Base-by-base conservation (phyloP, 2,888 invertebrate genomes). In the Rhagophthalmus giganteus region DNA sequence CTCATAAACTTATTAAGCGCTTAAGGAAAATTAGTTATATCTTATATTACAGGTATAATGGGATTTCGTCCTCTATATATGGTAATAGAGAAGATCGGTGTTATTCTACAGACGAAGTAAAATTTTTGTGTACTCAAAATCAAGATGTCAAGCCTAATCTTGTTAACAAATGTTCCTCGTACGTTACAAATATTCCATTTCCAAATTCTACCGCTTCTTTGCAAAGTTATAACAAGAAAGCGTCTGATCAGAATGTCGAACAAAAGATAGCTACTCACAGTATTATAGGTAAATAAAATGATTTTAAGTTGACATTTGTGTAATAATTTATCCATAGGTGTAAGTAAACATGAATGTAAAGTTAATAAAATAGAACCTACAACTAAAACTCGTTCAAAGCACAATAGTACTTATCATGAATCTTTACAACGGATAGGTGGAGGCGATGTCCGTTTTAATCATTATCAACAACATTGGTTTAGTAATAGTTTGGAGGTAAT, bases 391-490 rank as follows among this genome's bases (percentile, higher is more conserved):
- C 59, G 65, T 26, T 58, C 60, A 42, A 70, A 68, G 40, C 55
- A 58, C 46, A 64, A 62, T 51, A 68, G 65, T 32, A 70, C 70
- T 56, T 72, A 73, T 53, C 73, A 74, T 55, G 75, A 74, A 62
- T 68, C 70, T 6, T 58, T 74, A 27, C 74, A 74, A 44, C 68
- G 73, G 71, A 73, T 74, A 72, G 70, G 69, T 31, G 58, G 54
- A 44, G 49, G 34, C 27, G 59, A 64, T 20, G 56, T 54, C 34
- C 58, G 67, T 35, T 68, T 63, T 57, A 74, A 74, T 62, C 69
- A 71, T 54, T 74, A 74, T 60, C 74, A 74, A 55, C 69, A 70
- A 40, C 68, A 73, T 53, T 74, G 74, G 74, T 74, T 74, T 54
- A 73, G 73, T 61, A 62, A 71, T 38, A 72, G 74, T 53, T 61